Percentiles rank a stretch among this genome's conserved stretches.
Evolutionary conservation across 2,113 vertebrate species (phyloP).

Genomic region (Machaerirhynchus nigripectus): DNA sequence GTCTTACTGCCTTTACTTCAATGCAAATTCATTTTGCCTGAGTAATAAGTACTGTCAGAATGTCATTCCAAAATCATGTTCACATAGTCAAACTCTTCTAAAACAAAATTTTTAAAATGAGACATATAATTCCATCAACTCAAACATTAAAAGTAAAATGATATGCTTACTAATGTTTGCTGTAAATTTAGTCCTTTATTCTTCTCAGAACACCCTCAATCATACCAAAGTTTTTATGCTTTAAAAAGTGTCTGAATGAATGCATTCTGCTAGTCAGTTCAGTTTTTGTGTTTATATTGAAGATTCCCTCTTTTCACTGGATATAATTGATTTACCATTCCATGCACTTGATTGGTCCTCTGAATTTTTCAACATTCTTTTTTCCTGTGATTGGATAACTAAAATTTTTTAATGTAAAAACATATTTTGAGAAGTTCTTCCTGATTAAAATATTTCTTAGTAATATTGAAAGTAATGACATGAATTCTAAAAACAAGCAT

Average conservation of each 20-base stretch:
- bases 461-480: background rate
- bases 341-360: background rate
- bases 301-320: background rate
- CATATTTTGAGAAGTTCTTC: background rate
- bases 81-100: background rate
- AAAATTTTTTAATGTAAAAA: background rate
- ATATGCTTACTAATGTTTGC: background rate
- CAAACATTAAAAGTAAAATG: background rate
- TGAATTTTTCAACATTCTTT: background rate
- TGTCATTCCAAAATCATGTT: background rate
- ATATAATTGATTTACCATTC: background rate
- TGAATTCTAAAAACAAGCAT: background rate
- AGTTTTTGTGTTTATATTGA: background rate
- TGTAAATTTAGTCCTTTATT: background rate
- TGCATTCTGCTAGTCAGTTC: background rate
- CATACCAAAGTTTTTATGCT: background rate
- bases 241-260: background rate
- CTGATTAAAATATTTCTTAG: background rate
- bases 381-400: background rate
- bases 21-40: background rate
- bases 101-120: background rate
- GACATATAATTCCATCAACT: background rate
- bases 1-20: background rate
- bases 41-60: background rate
- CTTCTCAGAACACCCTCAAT: background rate